Evolutionary conservation across 2,797 vertebrate genomes (phyloP), one percentile per base, ranked within the genome.

Genomic region (Protosalanx chinensis): DNA sequence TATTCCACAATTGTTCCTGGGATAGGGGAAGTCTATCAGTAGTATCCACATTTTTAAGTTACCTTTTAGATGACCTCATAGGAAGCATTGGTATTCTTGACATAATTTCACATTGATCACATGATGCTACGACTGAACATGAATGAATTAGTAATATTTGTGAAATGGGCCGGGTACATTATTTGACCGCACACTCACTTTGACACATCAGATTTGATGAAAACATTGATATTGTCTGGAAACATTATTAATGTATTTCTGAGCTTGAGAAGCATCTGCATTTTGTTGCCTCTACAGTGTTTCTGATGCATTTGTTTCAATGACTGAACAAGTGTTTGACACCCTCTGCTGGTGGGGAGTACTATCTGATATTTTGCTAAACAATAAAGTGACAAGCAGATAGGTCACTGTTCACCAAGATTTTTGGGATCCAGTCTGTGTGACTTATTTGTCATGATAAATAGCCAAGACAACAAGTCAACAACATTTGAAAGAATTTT

Each of bases 301-400:
- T 10, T 37, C 51, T 23, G 1, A 20, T 61, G 60, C 41, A 46
- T 41, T 8, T 10, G 8, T 46, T 46, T 46, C 41, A 46, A 46
- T 3, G 41, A 46, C 7, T 46, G 41, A 46, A 46, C 13, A 12
- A 46, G 77, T 59, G 46, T 72, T 62, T 74, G 69, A 63, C 72
- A 13, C 90, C 86, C 82, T 80, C 91, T 90, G 66, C 74, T 82
- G 89, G 83, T 67, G 56, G 65, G 65, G 61, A 62, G 23, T 51
- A 46, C 58, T 63, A 0, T 20, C 27, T 20, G 18, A 32, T 51
- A 33, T n/a, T 64, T 7, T 41, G 37, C 37, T 10, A 64, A 32
- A n/a, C 33, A 41, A 16, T 35, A 18, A 18, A 16, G 16, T 4
- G 51, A 16, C 13, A n/a, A 53, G 16, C 51, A 16, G 51, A 3